Evolutionary conservation across 2,113 vertebrate species (phyloP).

Genomic region (Brienomyrus longianalis): DNA sequence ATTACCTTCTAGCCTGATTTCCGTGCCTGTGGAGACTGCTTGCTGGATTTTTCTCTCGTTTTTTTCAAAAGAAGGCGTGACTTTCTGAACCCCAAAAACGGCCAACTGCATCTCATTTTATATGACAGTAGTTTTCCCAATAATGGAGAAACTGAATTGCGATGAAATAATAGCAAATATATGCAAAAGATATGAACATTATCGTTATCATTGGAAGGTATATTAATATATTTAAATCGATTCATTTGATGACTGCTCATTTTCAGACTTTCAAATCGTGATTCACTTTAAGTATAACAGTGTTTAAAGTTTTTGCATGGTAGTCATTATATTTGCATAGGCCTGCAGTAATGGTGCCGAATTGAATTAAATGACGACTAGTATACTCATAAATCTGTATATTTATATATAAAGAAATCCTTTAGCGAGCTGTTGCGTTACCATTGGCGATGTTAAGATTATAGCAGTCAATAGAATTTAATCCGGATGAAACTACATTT

Average conservation of each 20-base stretch:
- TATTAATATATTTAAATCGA: not conserved
- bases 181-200: not conserved
- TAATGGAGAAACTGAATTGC: not conserved
- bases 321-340: not conserved
- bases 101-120: not conserved
- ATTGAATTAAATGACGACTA: not conserved
- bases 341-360: not conserved
- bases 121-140: not conserved
- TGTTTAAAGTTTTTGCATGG: not conserved
- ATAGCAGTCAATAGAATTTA: not conserved
- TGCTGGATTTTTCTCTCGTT: not conserved
- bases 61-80: slow-evolving; percentile 32
- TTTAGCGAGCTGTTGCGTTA: not conserved
- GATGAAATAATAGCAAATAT: not conserved
- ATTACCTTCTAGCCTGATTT: not conserved
- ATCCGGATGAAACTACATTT: not conserved
- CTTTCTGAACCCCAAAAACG: slow-evolving; percentile 1
- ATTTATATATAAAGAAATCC: not conserved
- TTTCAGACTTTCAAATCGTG: not conserved
- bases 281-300: not conserved
- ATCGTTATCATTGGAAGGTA: not conserved
- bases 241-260: not conserved
- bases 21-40: slow-evolving; percentile 45
- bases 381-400: not conserved
- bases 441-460: not conserved